Evolutionary conservation across 2,888 invertebrate genomes (phyloP).

Genomic region (Archips xylosteana): DNA sequence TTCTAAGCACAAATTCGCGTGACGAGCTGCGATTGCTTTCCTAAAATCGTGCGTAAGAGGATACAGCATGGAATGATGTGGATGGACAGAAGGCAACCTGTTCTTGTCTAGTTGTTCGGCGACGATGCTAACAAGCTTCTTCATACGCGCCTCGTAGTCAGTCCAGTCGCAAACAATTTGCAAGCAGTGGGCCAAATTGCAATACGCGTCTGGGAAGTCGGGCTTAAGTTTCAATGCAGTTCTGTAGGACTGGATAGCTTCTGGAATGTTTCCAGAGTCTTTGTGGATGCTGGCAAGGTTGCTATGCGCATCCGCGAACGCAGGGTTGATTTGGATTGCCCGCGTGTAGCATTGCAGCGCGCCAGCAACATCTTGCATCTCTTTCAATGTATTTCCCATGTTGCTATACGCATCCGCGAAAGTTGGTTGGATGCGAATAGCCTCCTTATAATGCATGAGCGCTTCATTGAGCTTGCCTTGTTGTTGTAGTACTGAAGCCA

Average conservation of each 20-base stretch:
- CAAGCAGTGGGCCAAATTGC: slow-evolving; percentile 99
- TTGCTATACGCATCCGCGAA: slow-evolving; percentile 99
- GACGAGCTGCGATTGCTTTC: slow-evolving; percentile 98
- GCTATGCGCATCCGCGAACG: slow-evolving; percentile 99
- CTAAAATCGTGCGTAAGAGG: slow-evolving; percentile 98
- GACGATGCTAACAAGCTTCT: slow-evolving; percentile 97
- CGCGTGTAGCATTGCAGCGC: slow-evolving; percentile 99
- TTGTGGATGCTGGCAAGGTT: slow-evolving; percentile 99
- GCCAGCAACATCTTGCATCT: slow-evolving; percentile 99
- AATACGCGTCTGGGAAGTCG: slow-evolving; percentile 99
- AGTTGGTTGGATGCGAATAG: slow-evolving; percentile 99
- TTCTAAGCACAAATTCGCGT: slow-evolving; percentile 98
- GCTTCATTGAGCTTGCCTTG: slow-evolving; percentile 99
- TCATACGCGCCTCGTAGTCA: slow-evolving; percentile 98
- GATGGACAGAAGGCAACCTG: slow-evolving; percentile 98
- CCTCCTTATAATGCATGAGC: slow-evolving; percentile 99
- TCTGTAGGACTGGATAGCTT: slow-evolving; percentile 98
- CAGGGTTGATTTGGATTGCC: slow-evolving; percentile 99
- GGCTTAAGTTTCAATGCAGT: slow-evolving; percentile 99
- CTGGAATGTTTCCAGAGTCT: slow-evolving; percentile 99
- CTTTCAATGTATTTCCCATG: slow-evolving; percentile 99
- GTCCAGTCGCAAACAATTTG: slow-evolving; percentile 99
- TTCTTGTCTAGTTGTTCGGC: slow-evolving; percentile 99
- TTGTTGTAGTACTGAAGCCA: slow-evolving; percentile 99
- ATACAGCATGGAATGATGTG: slow-evolving; percentile 99